Conservation (phyloP, 2,888 invertebrate genomes). For the Ligdia adustata region DNA sequence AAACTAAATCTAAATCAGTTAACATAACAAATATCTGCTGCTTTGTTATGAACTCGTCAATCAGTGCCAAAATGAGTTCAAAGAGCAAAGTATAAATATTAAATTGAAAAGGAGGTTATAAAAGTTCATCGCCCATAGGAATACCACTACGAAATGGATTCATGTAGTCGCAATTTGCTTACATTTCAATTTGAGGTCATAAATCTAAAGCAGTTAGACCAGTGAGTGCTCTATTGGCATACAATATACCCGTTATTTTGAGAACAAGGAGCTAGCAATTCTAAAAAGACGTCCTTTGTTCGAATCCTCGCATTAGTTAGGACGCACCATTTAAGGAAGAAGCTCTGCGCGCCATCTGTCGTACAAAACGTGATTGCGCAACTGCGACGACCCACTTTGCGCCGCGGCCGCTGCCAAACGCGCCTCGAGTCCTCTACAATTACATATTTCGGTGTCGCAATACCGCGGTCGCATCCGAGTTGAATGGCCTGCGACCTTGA, state of each 20-base stretch:
- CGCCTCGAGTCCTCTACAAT: constrained; percentile 80
- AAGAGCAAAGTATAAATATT: constrained; percentile 9
- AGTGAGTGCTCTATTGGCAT: constrained; percentile 17
- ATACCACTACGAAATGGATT: constrained; percentile 40
- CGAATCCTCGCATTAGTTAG: constrained; percentile 33
- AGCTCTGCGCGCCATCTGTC: constrained; percentile 75
- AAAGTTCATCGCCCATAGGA: constrained; percentile 36
- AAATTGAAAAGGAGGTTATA: constrained; percentile 22
- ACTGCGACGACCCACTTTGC: constrained; percentile 75
- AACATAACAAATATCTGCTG: background rate
- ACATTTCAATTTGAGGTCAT: constrained; percentile 31
- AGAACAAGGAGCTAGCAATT: constrained; percentile 33
- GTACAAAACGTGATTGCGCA: constrained; percentile 72
- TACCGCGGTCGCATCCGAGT: constrained; percentile 81
- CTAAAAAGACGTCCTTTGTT: constrained; percentile 47
- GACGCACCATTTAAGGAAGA: constrained; percentile 72
- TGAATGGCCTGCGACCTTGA: constrained; percentile 83
- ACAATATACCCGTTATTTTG: constrained; percentile 41
- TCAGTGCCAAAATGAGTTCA: constrained; percentile 13
- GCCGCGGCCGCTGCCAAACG: constrained; percentile 78
- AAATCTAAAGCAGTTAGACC: constrained; percentile 32
- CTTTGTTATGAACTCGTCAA: background rate
- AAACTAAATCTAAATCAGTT: too few species aligned
- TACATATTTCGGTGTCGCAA: constrained; percentile 83
- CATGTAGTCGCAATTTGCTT: constrained; percentile 40